These are phyloP conservation scores for Agelaius tricolor DNA, from an alignment of 2,113 vertebrate genomes.

Conservation along the genomic window DNA sequence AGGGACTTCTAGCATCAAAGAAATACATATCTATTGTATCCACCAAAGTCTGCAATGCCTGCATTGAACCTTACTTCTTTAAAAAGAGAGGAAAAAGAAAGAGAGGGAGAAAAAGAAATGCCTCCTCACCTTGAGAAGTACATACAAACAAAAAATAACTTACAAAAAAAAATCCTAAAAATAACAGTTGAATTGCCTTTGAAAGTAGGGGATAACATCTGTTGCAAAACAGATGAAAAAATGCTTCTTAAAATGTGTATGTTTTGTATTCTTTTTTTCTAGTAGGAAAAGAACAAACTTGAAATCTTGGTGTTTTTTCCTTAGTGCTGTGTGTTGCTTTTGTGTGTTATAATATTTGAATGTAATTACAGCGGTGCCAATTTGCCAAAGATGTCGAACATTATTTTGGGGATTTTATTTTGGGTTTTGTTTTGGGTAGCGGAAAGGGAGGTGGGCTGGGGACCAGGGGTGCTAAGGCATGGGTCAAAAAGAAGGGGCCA, in stretches of 20 bases:
- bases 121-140: neutral
- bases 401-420: constrained; percentile 75
- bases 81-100: constrained; percentile 72
- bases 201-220: constrained; percentile 81
- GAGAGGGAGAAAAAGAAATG: constrained; percentile 52
- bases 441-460: constrained; percentile 54
- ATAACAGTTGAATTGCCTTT: constrained; percentile 89
- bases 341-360: constrained; percentile 99
- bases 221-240: constrained; percentile 84
- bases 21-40: constrained; percentile 83
- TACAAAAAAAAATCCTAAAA: neutral
- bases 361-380: constrained; percentile 99
- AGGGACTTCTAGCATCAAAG: constrained; percentile 71
- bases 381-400: constrained; percentile 99
- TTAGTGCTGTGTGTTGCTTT: constrained; percentile 94
- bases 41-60: constrained; percentile 94
- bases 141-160: neutral
- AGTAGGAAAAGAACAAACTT: constrained; percentile 91
- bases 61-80: constrained; percentile 82
- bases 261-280: constrained; percentile 99
- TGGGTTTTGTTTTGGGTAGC: constrained; percentile 52
- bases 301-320: constrained; percentile 92
- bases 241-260: constrained; percentile 97
- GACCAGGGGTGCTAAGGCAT: constrained; percentile 41
- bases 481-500: constrained; percentile 45